Evolutionary conservation across 2,797 vertebrate species (phyloP), one percentile per base, ranked within the genome.

Genomic region (Liasis olivaceus): DNA sequence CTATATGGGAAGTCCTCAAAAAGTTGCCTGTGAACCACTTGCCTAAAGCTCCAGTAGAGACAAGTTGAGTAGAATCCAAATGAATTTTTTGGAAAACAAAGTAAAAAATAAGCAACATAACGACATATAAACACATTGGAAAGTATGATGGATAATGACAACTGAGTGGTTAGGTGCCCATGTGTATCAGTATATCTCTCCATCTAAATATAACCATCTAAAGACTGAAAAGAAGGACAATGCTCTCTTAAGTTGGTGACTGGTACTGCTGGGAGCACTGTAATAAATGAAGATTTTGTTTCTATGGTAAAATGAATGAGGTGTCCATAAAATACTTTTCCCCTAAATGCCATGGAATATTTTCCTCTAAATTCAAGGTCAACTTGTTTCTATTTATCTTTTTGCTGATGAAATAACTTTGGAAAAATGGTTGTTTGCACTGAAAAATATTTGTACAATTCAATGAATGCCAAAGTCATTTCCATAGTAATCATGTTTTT

Each of bases 211-310:
- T 97, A 97, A 97, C 95, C 96, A 97, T 95, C 94, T 97, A 96
- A 98, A 96, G 96, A 93, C 96, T 97, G 96, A 96, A 95, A 97
- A 97, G 96, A 97, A 97, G 97, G 97, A 96, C 97, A 97, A 97
- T 97, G 96, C 95, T 92, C 96, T 97, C 97, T 98, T 98, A 98
- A 97, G 42, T 97, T 97, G 97, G 96, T 96, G 95, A 91, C 97
- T 97, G 96, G 94, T 97, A 95, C 94, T 93, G 93, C 97, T 97
- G 95, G 95, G 93, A 96, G 95, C 94, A 95, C 94, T 95, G 95
- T 97, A 96, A 97, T 96, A 97, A 97, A 97, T 96, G 96, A 96
- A 96, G 95, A 95, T 96, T 97, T 97, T 95, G 97, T 97, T 97
- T 96, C 92, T 96, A 95, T 94, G 93, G 93, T 92, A 94, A 97